These are phyloP conservation scores for Amblyjoppa fuscipennis DNA, from an alignment of 2,888 invertebrate genomes.

Conservation along the genomic window DNA sequence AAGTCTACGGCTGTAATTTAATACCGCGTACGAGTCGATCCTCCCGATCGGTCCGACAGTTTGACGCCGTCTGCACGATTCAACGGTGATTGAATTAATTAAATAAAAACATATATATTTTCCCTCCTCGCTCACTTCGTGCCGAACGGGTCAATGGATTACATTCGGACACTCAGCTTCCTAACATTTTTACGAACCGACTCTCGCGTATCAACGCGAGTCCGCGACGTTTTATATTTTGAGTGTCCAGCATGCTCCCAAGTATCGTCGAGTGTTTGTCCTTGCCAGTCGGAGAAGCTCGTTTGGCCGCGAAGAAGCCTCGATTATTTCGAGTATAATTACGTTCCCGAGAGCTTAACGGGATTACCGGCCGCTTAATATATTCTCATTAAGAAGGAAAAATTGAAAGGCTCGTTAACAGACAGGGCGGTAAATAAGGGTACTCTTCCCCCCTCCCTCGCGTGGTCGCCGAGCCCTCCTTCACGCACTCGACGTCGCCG, in stretches of 20 bases:
- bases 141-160: no score
- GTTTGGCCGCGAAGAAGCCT: conserved; percentile 14
- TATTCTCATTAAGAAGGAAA: conserved; percentile 77
- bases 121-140: no score
- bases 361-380: conserved; percentile 71
- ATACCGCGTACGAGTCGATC: no score
- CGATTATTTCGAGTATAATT: conserved; percentile 77
- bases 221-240: not conserved
- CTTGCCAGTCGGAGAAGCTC: not conserved
- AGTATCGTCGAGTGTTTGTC: conserved; percentile 8
- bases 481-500: conserved; percentile 40
- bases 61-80: no score
- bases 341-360: conserved; percentile 74
- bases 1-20: no score
- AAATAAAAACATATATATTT: no score
- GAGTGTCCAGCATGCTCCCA: not conserved
- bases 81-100: no score
- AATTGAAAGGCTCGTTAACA: conserved; percentile 74
- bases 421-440: conserved; percentile 76
- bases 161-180: no score
- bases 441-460: conserved; percentile 62
- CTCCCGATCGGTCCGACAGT: no score
- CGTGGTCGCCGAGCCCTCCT: conserved; percentile 60
- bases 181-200: no score
- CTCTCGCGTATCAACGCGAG: no score